Conservation (phyloP, 1,140 invertebrate genomes). For the Atta texana region DNA sequence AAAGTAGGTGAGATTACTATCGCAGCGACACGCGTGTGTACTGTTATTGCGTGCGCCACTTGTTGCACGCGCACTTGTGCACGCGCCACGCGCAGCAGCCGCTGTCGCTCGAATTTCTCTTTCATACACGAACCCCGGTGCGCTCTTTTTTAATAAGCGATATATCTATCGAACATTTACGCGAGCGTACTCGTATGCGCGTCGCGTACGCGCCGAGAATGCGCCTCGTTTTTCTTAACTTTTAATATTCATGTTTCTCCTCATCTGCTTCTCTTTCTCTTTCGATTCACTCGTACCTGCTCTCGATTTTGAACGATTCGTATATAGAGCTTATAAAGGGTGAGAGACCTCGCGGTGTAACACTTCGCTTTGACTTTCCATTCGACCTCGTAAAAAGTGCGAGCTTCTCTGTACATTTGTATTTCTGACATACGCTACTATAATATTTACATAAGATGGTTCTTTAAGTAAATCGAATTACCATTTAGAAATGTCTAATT, state of each 20-base stretch:
- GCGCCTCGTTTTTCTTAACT: constrained; percentile 18
- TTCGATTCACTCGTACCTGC: neutral
- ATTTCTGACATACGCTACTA: neutral
- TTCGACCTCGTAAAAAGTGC: neutral
- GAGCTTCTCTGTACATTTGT: neutral
- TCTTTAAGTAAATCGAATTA: too few species aligned
- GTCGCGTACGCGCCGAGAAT: constrained; percentile 4
- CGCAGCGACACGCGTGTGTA: constrained; percentile 39
- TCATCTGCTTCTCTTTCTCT: neutral
- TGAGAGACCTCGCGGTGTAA: constrained; percentile 12
- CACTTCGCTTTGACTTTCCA: constrained; percentile 19
- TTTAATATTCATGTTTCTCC: constrained; percentile 9
- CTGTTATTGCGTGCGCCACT: constrained; percentile 50
- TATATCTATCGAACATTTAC: constrained; percentile 32
- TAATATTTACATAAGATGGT: neutral
- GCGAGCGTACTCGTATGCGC: neutral
- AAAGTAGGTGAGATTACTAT: constrained; percentile 40
- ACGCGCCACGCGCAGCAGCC: constrained; percentile 47
- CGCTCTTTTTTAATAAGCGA: constrained; percentile 50
- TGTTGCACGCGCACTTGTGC: constrained; percentile 53
- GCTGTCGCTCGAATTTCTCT: constrained; percentile 45
- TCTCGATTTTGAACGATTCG: constrained; percentile 27
- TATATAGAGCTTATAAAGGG: neutral
- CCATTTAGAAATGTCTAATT: too few species aligned
- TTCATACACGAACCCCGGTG: constrained; percentile 3